Conservation (phyloP, 2,113 vertebrate species). For the Calidris pygmaea region DNA sequence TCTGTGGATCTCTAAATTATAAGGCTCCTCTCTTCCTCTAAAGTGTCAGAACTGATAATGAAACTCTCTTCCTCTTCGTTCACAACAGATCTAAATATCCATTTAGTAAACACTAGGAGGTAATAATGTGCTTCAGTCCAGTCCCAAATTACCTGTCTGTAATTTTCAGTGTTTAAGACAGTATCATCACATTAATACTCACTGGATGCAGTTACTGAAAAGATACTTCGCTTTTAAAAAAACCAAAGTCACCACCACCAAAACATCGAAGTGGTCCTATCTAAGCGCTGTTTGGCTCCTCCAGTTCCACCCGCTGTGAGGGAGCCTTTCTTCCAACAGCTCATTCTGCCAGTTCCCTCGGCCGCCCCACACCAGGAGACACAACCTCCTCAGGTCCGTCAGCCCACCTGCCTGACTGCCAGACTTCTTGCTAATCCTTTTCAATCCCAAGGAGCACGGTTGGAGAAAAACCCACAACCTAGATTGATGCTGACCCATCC, state of each 20-base stretch:
- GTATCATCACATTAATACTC: background rate
- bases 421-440: background rate
- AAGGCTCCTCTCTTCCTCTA: background rate
- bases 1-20: background rate
- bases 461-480: background rate
- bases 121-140: background rate
- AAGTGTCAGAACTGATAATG: background rate
- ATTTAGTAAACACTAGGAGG: background rate
- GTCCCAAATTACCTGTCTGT: background rate
- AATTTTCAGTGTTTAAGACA: background rate
- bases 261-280: background rate
- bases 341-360: rapidly evolving
- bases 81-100: background rate
- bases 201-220: background rate
- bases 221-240: background rate
- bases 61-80: background rate
- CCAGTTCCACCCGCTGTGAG: background rate
- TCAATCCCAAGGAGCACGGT: background rate
- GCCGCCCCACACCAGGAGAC: background rate
- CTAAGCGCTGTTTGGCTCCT: rapidly evolving
- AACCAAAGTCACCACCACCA: no score
- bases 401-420: rapidly evolving
- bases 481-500: background rate
- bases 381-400: background rate
- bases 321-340: background rate